Percentiles rank a stretch among this genome's conserved stretches.
Evolutionary conservation across 2,797 vertebrate genomes (phyloP).

Genomic region (Mionectes olivaceus): DNA sequence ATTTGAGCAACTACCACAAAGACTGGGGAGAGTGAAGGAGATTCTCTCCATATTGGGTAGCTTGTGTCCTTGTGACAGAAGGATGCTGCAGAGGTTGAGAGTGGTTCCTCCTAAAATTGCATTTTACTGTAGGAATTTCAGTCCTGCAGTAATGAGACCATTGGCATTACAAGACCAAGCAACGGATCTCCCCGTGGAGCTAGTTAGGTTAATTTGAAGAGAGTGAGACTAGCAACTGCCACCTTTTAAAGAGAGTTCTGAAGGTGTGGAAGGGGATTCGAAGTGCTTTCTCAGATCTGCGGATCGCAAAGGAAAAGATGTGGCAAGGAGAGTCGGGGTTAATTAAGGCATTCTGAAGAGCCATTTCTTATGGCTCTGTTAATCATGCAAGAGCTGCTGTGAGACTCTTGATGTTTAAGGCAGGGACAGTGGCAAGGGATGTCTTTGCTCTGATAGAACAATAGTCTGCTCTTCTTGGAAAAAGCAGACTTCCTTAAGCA

Average conservation of each 20-base stretch:
- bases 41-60: neutral
- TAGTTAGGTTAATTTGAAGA: conserved; percentile 13
- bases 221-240: neutral
- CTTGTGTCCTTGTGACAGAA: neutral
- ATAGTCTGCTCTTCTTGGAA: neutral
- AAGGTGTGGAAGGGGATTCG: neutral
- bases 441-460: neutral
- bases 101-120: neutral
- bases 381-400: neutral
- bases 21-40: neutral
- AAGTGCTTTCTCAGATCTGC: neutral
- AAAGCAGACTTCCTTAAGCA: neutral
- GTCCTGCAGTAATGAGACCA: neutral
- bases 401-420: neutral
- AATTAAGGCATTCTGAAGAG: conserved; percentile 24
- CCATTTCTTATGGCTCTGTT: neutral
- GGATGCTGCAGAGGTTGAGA: neutral
- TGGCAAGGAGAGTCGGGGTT: neutral
- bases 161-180: neutral
- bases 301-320: neutral
- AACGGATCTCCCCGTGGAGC: neutral
- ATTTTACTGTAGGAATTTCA: neutral
- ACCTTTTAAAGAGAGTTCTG: neutral
- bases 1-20: fast-evolving
- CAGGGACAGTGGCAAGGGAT: neutral